A percentile compares a stretch with the other conserved stretches of the same genome.
phyloP scores from a whole-genome alignment of 2,113 vertebrate genomes.

The Vulpes ferrilata region DNA sequence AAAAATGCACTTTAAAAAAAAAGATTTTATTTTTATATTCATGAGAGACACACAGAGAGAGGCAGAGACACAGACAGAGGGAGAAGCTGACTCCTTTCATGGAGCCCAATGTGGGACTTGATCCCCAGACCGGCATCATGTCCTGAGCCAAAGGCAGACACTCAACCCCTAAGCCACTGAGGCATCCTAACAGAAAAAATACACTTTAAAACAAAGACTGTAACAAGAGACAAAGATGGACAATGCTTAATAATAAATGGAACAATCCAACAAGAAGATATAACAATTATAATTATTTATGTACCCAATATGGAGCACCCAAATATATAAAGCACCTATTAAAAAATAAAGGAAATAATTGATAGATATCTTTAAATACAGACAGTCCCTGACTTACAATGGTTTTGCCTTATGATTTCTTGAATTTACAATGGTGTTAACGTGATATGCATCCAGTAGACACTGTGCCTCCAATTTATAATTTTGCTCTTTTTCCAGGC shows the following conservation, averaged over 20 bases:
- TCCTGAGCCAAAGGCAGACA: too few relatives aligned
- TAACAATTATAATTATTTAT: background rate
- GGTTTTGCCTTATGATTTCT: background rate
- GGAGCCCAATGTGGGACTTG: too few relatives aligned
- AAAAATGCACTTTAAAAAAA: background rate
- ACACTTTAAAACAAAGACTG: background rate
- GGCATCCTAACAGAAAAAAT: background rate
- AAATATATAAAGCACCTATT: background rate
- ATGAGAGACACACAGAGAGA: too few relatives aligned
- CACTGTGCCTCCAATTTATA: background rate
- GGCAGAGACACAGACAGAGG: too few relatives aligned
- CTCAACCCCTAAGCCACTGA: too few relatives aligned
- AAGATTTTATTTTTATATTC: too few relatives aligned
- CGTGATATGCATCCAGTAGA: background rate
- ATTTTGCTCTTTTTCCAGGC: background rate
- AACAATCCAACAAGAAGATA: background rate
- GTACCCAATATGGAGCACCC: background rate
- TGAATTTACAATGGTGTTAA: background rate
- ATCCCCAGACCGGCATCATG: too few relatives aligned
- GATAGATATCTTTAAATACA: background rate
- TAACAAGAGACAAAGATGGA: background rate
- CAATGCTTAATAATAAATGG: background rate
- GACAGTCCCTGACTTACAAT: background rate
- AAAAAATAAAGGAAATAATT: background rate
- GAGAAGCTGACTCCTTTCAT: too few relatives aligned